A percentile compares a stretch with the other conserved stretches of the same genome.
Conservation (phyloP, 2,797 vertebrate species). For the Semotilus atromaculatus region DNA sequence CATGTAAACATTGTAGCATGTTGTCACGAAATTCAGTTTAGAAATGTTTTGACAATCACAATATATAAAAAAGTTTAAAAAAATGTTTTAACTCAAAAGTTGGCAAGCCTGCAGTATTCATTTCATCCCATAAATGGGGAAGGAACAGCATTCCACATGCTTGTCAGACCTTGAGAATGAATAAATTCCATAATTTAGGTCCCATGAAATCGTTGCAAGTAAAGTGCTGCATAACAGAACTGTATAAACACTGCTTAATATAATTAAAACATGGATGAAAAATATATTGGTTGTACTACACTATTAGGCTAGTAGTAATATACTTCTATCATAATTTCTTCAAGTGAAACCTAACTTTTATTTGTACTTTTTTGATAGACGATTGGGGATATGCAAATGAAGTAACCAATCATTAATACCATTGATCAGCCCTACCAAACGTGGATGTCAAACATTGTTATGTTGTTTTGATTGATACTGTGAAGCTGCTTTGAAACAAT, state of each 20-base stretch:
- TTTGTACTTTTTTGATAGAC: background rate
- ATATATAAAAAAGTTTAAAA: too few species aligned
- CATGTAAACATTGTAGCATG: too few species aligned
- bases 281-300: background rate
- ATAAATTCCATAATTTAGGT: background rate
- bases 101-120: too few species aligned
- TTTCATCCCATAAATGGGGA: background rate
- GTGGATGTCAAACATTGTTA: too few species aligned
- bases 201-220: background rate
- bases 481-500: too few species aligned
- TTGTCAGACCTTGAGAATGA: background rate
- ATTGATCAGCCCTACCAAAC: too few species aligned
- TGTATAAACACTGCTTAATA: background rate
- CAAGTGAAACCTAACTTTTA: background rate
- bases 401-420: too few species aligned
- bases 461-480: too few species aligned
- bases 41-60: too few species aligned
- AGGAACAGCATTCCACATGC: background rate
- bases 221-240: background rate
- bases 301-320: background rate
- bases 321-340: background rate
- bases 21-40: too few species aligned
- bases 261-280: background rate
- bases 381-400: too few species aligned
- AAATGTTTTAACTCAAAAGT: too few species aligned